A percentile compares a stretch with the other conserved stretches of the same genome.
phyloP scores from a whole-genome alignment of 2,113 vertebrate species.

The Agelaius phoeniceus region DNA sequence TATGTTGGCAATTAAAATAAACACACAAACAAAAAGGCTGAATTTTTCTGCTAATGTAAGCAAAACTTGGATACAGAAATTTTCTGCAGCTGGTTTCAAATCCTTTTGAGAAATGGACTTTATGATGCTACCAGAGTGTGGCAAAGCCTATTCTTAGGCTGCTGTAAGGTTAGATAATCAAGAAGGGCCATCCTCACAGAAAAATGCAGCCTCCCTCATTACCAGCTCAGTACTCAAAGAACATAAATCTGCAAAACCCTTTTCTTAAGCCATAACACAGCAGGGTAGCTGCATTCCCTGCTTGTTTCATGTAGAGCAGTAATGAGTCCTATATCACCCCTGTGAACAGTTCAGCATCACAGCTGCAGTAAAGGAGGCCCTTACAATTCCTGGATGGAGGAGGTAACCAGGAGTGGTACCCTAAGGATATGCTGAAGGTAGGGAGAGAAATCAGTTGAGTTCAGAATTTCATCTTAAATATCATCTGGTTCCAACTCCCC shows the following conservation, averaged over 20 bases:
- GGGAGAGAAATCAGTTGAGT: background rate
- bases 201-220: background rate
- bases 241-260: background rate
- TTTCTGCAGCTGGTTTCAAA: background rate
- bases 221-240: background rate
- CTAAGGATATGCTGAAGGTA: accelerated
- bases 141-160: background rate
- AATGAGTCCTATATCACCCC: background rate
- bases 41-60: background rate
- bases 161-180: background rate
- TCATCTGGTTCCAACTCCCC: background rate
- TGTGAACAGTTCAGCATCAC: background rate
- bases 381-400: background rate
- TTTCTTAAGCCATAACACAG: background rate
- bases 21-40: background rate
- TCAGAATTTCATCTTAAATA: background rate
- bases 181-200: background rate
- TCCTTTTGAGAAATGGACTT: background rate
- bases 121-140: background rate
- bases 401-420: background rate
- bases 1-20: background rate
- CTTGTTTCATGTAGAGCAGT: background rate
- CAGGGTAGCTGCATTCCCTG: accelerated
- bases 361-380: background rate
- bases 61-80: background rate